Evolutionary conservation across 2,888 invertebrate genomes (phyloP), one percentile per base, ranked within the genome.

Genomic region (Limnephilus marmoratus): DNA sequence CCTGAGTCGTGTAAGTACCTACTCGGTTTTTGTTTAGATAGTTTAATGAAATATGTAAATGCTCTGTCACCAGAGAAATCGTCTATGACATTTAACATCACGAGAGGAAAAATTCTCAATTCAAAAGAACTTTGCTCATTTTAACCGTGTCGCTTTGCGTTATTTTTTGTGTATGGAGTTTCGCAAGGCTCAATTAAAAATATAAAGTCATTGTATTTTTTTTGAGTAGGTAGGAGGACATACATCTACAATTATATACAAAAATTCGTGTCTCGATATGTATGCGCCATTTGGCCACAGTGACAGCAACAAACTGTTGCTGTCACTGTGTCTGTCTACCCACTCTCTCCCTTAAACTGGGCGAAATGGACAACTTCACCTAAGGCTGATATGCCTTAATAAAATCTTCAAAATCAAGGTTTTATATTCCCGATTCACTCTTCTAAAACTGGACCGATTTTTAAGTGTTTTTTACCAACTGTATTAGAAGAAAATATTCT

Each of bases 81-180:
- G 41, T 83, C 83, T 83, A 24, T 83, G 83, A 83, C 83, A 83
- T 83, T 83, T 83, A 37, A 83, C 37, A 37, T 37, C 83, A 37
- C 18, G 83, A 83, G 24, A 37, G 5, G 24, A 41, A 83, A 83
- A 83, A 18, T 83, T 37, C 31, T 37, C 24, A 83, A 37, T 68
- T 68, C 68, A 83, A 83, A 83, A 83, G 41, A 83, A 37, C 37
- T 83, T 83, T 5, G 41, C 83, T 4, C 31, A 49, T 49, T 34
- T 83, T 37, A 37, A 37, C 34, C 24, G 24, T 34, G 24, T 37
- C 24, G 68, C 68, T 68, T 24, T 24, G n/a, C 68, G 11, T 68
- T 68, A 68, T 68, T 24, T 68, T 68, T 68, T 68, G 2, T 68
- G 24, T 68, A 68, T 24, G 68, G 24, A 68, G 24, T 68, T 68